Evolutionary conservation across 2,113 vertebrate species (phyloP).

Genomic region (Pollimyrus isidori): DNA sequence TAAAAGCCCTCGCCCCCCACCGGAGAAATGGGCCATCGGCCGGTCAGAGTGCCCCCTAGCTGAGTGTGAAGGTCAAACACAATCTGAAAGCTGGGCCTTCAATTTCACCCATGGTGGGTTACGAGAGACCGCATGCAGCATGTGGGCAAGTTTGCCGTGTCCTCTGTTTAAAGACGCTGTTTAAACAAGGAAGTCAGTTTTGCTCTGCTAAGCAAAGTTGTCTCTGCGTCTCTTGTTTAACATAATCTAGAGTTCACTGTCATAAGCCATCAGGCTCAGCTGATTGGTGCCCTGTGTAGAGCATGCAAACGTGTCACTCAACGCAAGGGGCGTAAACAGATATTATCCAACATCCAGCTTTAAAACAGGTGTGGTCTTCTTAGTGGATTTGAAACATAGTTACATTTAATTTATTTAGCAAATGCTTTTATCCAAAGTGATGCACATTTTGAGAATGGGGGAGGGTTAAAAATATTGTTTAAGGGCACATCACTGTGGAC

Average conservation of each 20-base stretch:
- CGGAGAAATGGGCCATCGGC: neutral
- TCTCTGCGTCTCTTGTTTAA: too few relatives aligned
- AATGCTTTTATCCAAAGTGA: neutral
- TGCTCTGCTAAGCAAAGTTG: slow-evolving; percentile 6
- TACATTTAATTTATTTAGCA: neutral
- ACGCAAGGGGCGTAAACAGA: neutral
- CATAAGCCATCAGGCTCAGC: neutral
- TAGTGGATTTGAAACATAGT: neutral
- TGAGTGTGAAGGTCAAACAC: slow-evolving; percentile 11
- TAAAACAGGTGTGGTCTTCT: neutral
- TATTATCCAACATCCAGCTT: too few relatives aligned
- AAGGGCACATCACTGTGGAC: neutral
- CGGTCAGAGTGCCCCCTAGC: neutral
- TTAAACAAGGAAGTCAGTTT: neutral
- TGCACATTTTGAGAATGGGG: neutral
- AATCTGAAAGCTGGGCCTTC: neutral
- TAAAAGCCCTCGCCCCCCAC: neutral
- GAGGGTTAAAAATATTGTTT: neutral
- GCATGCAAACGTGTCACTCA: neutral
- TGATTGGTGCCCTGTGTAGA: too few relatives aligned
- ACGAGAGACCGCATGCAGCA: neutral
- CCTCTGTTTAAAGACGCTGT: slow-evolving; percentile 13
- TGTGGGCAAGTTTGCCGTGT: neutral
- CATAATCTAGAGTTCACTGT: neutral
- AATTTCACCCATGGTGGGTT: neutral